Percentiles rank a stretch among this genome's conserved stretches.
Conservation (phyloP, 2,888 invertebrate genomes). For the Lochmaea capreae region DNA sequence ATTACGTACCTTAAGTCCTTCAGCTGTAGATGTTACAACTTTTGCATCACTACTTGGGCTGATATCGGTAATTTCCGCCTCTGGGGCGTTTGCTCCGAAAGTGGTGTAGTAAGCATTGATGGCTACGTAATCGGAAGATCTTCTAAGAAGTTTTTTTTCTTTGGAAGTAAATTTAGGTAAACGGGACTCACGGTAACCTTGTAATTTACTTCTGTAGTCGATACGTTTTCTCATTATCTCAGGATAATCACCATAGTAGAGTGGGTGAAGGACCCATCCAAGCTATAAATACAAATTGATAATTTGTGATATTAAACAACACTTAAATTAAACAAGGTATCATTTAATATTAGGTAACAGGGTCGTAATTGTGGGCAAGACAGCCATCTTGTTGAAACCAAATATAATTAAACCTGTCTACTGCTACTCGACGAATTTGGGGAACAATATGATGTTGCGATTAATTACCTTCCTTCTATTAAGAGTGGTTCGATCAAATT, state of each 20-base stretch:
- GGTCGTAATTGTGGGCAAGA: too few relatives aligned
- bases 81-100: slow-evolving; percentile 6
- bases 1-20: not conserved
- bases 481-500: too few relatives aligned
- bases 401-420: too few relatives aligned
- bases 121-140: slow-evolving; percentile 78
- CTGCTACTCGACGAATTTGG: too few relatives aligned
- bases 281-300: slow-evolving; percentile 34
- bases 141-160: slow-evolving; percentile 72
- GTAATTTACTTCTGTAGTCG: slow-evolving; percentile 68
- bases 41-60: not conserved
- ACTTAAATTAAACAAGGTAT: too few relatives aligned
- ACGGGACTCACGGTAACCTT: slow-evolving; percentile 72
- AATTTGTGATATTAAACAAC: too few relatives aligned
- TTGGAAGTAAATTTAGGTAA: slow-evolving; percentile 72
- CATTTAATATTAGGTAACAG: too few relatives aligned
- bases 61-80: not conserved
- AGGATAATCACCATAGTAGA: slow-evolving; percentile 77
- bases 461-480: too few relatives aligned
- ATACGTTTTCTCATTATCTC: slow-evolving; percentile 72
- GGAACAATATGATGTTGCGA: too few relatives aligned
- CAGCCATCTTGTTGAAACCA: too few relatives aligned
- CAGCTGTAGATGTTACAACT: not conserved
- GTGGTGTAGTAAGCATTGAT: slow-evolving; percentile 76
- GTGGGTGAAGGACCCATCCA: slow-evolving; percentile 66